phyloP scores from a whole-genome alignment of 1,140 invertebrate species.

The Heliconius hermathena region DNA sequence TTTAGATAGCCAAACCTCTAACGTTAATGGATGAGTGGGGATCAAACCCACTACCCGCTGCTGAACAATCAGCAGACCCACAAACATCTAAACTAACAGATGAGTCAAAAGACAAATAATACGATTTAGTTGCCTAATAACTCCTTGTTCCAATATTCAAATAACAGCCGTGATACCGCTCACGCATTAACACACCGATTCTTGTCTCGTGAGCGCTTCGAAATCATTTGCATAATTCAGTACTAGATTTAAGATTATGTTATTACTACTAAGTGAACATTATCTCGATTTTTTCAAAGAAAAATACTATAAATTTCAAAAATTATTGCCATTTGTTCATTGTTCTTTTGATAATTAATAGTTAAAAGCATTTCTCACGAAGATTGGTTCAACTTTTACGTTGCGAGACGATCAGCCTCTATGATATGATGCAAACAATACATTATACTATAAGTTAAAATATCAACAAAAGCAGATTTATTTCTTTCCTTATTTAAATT shows the following conservation, averaged over 20 bases:
- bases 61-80: not conserved
- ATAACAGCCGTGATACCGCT: not conserved
- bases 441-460: no score
- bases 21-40: not conserved
- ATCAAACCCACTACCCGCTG: not conserved
- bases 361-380: not conserved
- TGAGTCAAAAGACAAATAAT: not conserved
- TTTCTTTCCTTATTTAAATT: no score
- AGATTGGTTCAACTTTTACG: not conserved
- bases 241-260: not conserved
- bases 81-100: not conserved
- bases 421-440: not conserved
- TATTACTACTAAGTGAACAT: not conserved
- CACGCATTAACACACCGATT: not conserved
- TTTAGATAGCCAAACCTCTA: no score
- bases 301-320: not conserved
- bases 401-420: not conserved
- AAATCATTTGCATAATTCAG: not conserved
- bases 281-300: not conserved
- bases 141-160: slow-evolving; percentile 9
- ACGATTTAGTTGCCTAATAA: not conserved
- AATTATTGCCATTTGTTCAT: not conserved
- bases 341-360: not conserved
- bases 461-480: no score
- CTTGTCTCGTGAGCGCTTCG: not conserved